Conservation (phyloP, 1,140 invertebrate genomes). For the Zaprionus gabonicus region DNA sequence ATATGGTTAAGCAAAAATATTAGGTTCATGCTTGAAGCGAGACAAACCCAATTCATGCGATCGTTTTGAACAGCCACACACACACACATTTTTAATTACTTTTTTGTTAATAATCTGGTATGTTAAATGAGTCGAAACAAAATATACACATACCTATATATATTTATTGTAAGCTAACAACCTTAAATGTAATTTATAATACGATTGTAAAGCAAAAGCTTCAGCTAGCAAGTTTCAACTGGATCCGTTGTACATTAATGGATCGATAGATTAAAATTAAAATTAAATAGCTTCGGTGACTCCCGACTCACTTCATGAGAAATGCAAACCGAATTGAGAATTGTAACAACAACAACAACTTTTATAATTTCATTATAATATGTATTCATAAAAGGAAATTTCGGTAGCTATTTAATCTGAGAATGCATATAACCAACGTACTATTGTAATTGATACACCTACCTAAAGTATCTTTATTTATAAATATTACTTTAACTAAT, state of each 20-base stretch:
- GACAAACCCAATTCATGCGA: slow-evolving; percentile 46
- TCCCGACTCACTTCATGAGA: slow-evolving; percentile 9
- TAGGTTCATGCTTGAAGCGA: slow-evolving; percentile 66
- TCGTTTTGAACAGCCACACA: slow-evolving; percentile 59
- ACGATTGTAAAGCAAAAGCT: slow-evolving; percentile 48
- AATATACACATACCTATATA: slow-evolving; percentile 58
- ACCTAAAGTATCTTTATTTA: slow-evolving; percentile 31
- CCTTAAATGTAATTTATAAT: slow-evolving; percentile 65
- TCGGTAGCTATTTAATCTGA: slow-evolving; percentile 39
- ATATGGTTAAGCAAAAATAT: slow-evolving; percentile 82
- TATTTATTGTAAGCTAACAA: slow-evolving; percentile 72
- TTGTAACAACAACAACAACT: not conserved
- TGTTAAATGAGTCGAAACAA: slow-evolving; percentile 49
- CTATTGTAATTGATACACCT: slow-evolving; percentile 32
- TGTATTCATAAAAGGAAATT: slow-evolving; percentile 9
- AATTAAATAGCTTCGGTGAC: not conserved
- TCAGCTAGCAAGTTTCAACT: slow-evolving; percentile 23
- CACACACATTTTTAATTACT: slow-evolving; percentile 27
- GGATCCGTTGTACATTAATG: not conserved
- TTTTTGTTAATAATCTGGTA: slow-evolving; percentile 53
- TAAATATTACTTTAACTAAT: slow-evolving; percentile 29
- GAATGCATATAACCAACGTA: slow-evolving; percentile 31
- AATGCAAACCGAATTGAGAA: slow-evolving; percentile 28
- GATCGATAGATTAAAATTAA: not conserved
- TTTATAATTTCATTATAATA: slow-evolving; percentile 23